Evolutionary conservation across 1,140 invertebrate genomes (phyloP), one percentile per base, ranked within the genome.

Genomic region (Euwallacea similis): DNA sequence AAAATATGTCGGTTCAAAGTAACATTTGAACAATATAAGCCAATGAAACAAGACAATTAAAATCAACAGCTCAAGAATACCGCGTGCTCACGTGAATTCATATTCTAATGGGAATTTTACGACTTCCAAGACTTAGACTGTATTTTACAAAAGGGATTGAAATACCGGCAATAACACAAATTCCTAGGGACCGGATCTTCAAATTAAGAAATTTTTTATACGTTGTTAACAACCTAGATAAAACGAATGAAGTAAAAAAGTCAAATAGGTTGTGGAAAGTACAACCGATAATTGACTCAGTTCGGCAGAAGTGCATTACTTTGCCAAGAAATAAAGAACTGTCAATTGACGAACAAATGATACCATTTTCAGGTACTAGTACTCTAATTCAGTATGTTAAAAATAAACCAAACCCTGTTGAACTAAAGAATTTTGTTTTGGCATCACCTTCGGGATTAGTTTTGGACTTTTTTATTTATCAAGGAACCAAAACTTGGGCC

Each of bases 331-430:
- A 42, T n/a, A 6, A 33, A 54, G 42, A 54, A 11, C 53, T 74
- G 1, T 70, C 70, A 2, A 47, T 72, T 6, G 73, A 74, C 47
- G 73, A 74, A 69, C 73, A 74, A 69, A 72, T 74, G 69, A 74
- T 72, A 42, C 70, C 70, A 2, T 72, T 72, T 42, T 72, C 69
- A 3, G 64, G 69, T 7, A 33, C 43, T 33, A 72, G 64, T 55
- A 16, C 13, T 44, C n/a, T 74, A 46, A 74, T 72, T 53, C 73
- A 72, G 55, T 74, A 72, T 69, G 72, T 73, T 8, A 66, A 68
- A 63, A 65, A 69, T 42, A 74, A 74, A 43, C 69, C 73, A 67
- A 74, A 72, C 42, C 73, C 73, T 8, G 72, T 70, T n/a, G 56
- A 61, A 33, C 33, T 66, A 55, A 58, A 74, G 59, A 73, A 69